Evolutionary conservation across 2,113 vertebrate species (phyloP).

Genomic region (Propithecus coquereli): DNA sequence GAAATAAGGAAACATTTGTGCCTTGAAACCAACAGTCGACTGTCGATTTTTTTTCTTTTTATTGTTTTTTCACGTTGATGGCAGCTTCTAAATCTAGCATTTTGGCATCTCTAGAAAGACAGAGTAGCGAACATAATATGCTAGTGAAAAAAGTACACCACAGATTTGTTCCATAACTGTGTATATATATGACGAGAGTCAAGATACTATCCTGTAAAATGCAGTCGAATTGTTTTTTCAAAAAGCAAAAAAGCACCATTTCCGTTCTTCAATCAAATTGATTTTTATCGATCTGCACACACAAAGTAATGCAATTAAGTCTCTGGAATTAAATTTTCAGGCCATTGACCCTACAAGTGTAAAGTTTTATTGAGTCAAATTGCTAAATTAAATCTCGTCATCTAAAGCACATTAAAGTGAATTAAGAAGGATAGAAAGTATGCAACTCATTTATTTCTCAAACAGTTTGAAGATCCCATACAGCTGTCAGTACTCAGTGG

Average conservation of each 20-base stretch:
- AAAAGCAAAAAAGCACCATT: slow-evolving; percentile 76
- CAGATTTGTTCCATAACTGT: slow-evolving; percentile 66
- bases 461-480: slow-evolving; percentile 58
- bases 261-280: slow-evolving; percentile 86
- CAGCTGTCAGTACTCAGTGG: slow-evolving; percentile 65
- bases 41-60: not conserved
- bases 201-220: slow-evolving; percentile 65
- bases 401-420: slow-evolving; percentile 87
- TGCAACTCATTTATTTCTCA: slow-evolving; percentile 80
- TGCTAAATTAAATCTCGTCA: slow-evolving; percentile 89
- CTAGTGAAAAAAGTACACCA: slow-evolving; percentile 54
- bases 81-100: not conserved
- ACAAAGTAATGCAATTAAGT: slow-evolving; percentile 93
- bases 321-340: slow-evolving; percentile 93
- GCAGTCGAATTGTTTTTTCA: slow-evolving; percentile 73
- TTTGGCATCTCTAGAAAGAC: slow-evolving; percentile 56
- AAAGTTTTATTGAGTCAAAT: slow-evolving; percentile 91
- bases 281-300: slow-evolving; percentile 90
- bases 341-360: slow-evolving; percentile 90
- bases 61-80: not conserved
- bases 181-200: slow-evolving; percentile 52
- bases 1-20: not conserved
- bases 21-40: not conserved
- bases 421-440: slow-evolving; percentile 82
- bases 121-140: slow-evolving; percentile 67